phyloP scores from a whole-genome alignment of 2,888 invertebrate species.

The Erynnis tages region DNA sequence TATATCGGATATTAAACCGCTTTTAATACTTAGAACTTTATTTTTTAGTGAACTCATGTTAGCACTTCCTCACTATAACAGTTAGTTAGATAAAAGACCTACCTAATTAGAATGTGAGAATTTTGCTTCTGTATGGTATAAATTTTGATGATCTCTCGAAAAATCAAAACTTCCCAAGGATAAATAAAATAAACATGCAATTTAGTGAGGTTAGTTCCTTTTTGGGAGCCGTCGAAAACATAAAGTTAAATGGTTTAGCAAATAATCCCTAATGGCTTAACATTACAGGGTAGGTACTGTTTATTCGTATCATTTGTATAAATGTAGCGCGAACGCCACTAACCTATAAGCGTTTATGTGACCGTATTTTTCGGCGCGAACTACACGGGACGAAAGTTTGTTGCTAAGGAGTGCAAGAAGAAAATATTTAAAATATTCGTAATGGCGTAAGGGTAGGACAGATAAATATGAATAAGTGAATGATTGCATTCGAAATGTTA shows the following conservation, averaged over 20 bases:
- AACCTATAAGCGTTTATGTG: slow-evolving; percentile 30
- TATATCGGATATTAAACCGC: no score
- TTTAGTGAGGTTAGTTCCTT: slow-evolving; percentile 6
- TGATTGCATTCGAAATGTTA: no score
- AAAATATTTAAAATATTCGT: no score
- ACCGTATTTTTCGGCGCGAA: slow-evolving; percentile 28
- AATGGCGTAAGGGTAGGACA: no score
- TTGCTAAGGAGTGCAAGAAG: no score
- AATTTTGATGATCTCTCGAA: no score
- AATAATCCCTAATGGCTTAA: slow-evolving; percentile 42
- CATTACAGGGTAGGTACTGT: slow-evolving; percentile 42
- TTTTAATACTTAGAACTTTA: no score
- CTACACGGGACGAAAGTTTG: slow-evolving; percentile 39
- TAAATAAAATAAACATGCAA: slow-evolving; percentile 18
- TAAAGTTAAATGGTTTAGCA: slow-evolving; percentile 38
- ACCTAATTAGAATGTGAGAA: no score
- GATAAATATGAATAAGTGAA: no score
- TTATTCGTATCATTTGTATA: slow-evolving; percentile 58
- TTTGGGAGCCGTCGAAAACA: slow-evolving; percentile 28
- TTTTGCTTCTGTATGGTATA: no score
- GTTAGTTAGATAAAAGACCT: neutral
- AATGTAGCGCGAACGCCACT: slow-evolving; percentile 42
- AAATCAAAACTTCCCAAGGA: slow-evolving; percentile 5
- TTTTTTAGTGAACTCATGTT: no score
- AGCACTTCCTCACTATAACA: neutral